Percentiles rank a stretch among this genome's conserved stretches.
Conservation (phyloP, 2,888 invertebrate genomes). For the Drosophila nr. fundita region DNA sequence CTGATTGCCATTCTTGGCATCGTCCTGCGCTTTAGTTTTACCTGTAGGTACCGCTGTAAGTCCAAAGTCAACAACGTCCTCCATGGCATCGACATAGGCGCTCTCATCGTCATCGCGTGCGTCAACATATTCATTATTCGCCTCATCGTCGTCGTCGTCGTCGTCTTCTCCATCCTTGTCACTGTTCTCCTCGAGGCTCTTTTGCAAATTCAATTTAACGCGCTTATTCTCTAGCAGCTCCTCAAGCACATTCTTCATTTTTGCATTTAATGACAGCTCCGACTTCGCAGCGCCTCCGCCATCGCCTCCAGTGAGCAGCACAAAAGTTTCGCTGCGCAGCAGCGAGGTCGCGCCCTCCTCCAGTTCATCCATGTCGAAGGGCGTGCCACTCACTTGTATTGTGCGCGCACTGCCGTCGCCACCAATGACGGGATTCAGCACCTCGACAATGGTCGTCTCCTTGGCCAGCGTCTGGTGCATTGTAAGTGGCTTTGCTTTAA, state of each 20-base stretch:
- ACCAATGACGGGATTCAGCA: slow-evolving; percentile 84
- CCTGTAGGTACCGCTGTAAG: slow-evolving; percentile 30
- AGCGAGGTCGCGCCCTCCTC: slow-evolving; percentile 62
- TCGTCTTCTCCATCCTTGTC: slow-evolving; percentile 59
- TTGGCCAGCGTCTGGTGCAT: slow-evolving; percentile 82
- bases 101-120: slow-evolving; percentile 71
- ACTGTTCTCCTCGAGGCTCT: slow-evolving; percentile 83
- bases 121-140: slow-evolving; percentile 63
- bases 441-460: slow-evolving; percentile 85
- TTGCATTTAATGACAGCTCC: slow-evolving; percentile 85
- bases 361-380: slow-evolving; percentile 61
- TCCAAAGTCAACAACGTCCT: slow-evolving; percentile 75
- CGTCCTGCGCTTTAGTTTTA: slow-evolving; percentile 43
- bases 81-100: slow-evolving; percentile 69
- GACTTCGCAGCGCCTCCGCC: slow-evolving; percentile 30
- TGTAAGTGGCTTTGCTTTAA: slow-evolving; percentile 77
- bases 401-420: slow-evolving; percentile 84
- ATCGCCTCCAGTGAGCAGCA: slow-evolving; percentile 55
- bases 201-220: slow-evolving; percentile 85
- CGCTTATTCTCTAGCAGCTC: slow-evolving; percentile 84
- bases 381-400: slow-evolving; percentile 83
- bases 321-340: slow-evolving; percentile 81
- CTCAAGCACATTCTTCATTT: slow-evolving; percentile 85
- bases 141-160: slow-evolving; percentile 54
- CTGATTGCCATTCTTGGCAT: slow-evolving; percentile 82